Evolutionary conservation across 2,888 invertebrate genomes (phyloP).

Genomic region (Drosophila infuscata): DNA sequence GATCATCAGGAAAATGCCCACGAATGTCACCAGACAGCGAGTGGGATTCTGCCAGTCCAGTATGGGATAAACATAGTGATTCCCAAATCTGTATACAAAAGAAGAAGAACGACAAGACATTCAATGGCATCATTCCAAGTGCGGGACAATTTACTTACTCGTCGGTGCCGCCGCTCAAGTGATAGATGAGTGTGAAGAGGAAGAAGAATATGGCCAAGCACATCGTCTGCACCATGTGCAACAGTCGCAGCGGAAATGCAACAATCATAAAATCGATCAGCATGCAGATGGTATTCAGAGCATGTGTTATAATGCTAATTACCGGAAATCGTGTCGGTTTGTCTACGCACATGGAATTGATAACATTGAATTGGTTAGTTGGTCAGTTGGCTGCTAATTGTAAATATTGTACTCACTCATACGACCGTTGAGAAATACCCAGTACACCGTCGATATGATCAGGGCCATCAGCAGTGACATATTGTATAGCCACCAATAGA

Average conservation of each 20-base stretch:
- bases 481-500: slow-evolving; percentile 90
- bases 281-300: slow-evolving; percentile 90
- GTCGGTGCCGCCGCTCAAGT: slow-evolving; percentile 87
- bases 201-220: slow-evolving; percentile 87
- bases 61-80: slow-evolving; percentile 90
- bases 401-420: slow-evolving; percentile 75
- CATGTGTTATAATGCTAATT: slow-evolving; percentile 90
- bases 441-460: slow-evolving; percentile 91
- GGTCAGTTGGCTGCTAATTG: neutral
- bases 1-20: slow-evolving; percentile 81
- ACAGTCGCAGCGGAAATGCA: slow-evolving; percentile 89
- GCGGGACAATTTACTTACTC: slow-evolving; percentile 82
- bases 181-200: slow-evolving; percentile 88
- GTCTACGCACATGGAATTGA: slow-evolving; percentile 83
- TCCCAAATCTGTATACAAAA: slow-evolving; percentile 85
- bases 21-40: slow-evolving; percentile 81
- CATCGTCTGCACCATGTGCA: slow-evolving; percentile 88
- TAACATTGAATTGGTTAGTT: slow-evolving; percentile 8
- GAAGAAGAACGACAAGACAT: slow-evolving; percentile 3
- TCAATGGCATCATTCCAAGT: neutral
- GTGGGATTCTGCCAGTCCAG: slow-evolving; percentile 91
- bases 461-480: slow-evolving; percentile 88
- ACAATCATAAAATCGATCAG: slow-evolving; percentile 89
- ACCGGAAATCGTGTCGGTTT: slow-evolving; percentile 88
- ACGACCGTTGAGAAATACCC: slow-evolving; percentile 86